Evolutionary conservation across 1,140 invertebrate species (phyloP), one percentile per base, ranked within the genome.

Genomic region (Drosophila elegans): DNA sequence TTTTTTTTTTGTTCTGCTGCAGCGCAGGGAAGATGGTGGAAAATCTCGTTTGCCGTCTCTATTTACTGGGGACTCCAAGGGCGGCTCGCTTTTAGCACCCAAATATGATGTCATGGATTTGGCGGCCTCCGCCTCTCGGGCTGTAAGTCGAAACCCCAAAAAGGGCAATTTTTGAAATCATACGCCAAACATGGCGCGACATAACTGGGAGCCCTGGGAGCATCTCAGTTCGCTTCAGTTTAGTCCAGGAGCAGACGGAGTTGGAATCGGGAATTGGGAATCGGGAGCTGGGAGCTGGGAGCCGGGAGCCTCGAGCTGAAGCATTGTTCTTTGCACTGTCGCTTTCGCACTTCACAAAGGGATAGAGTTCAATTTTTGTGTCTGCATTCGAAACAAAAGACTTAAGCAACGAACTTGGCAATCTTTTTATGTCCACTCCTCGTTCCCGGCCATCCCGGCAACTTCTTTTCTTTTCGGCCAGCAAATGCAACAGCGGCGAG

Each of bases 141-240:
- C 61, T 88, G 84, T 89, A 89, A 89, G 85, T 84, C 84, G 85
- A 89, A 89, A 89, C 84, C 84, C 84, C 85, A 89, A 89, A 89
- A 89, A 89, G 84, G 84, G 84, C 84, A 89, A 89, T 89, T 89
- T 89, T 89, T 89, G 84, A 89, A 89, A 89, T 89, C 84, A 89
- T 89, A 89, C 77, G 84, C 80, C 84, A 89, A 89, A 89, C 84
- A 89, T 88, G 84, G 84, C 84, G 84, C 84, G 84, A 84, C 84
- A 88, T 88, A 89, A 89, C 84, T 80, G 77, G 71, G 74, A 77
- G 63, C 63, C 64, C 57, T 69, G 42, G 53, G 67, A 78, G 59
- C 63, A 51, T 21, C 52, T 13, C 68, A 62, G 38, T 60, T 39
- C 44, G 39, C 12, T 48, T 48, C 27, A 29, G 25, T 51, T 51